phyloP scores from a whole-genome alignment of 2,888 invertebrate genomes.

The Atrina japonica region DNA sequence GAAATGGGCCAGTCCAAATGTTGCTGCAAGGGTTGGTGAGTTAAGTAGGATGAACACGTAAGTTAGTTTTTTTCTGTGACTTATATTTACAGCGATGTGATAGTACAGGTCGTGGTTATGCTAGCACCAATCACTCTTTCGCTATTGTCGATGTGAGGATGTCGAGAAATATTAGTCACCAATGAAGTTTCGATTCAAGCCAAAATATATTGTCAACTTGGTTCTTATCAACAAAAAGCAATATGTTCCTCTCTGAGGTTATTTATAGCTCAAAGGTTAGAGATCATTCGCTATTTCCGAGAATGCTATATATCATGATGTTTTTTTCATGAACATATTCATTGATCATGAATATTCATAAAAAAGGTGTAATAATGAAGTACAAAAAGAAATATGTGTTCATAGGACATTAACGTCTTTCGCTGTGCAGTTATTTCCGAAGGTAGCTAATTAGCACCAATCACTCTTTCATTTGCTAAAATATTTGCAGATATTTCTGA shows the following conservation, averaged over 20 bases:
- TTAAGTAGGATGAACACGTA: too few relatives aligned
- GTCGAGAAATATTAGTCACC: conserved; percentile 92
- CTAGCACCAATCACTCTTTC: conserved; percentile 97
- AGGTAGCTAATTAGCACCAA: too few relatives aligned
- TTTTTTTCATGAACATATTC: not conserved
- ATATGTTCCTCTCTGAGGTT: too few relatives aligned
- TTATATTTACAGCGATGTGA: conserved; percentile 87
- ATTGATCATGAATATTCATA: not conserved
- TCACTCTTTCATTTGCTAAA: too few relatives aligned
- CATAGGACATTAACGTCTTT: too few relatives aligned
- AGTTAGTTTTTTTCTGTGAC: conserved; percentile 6
- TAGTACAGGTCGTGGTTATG: conserved; percentile 97
- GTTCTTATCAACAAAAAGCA: conserved; percentile 97
- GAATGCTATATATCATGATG: not conserved
- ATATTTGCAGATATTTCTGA: too few relatives aligned
- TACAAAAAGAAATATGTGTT: too few relatives aligned
- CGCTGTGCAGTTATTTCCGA: too few relatives aligned
- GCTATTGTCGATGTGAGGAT: conserved; percentile 94
- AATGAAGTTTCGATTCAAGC: conserved; percentile 86
- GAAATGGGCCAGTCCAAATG: too few relatives aligned
- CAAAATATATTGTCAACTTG: conserved; percentile 91
- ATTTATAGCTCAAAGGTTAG: conserved; percentile 88
- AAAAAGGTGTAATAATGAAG: not conserved
- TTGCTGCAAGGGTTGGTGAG: too few relatives aligned
- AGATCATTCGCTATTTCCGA: not conserved